Conservation (phyloP, 2,797 vertebrate genomes). For the Pteronotus mesoamericanus region DNA sequence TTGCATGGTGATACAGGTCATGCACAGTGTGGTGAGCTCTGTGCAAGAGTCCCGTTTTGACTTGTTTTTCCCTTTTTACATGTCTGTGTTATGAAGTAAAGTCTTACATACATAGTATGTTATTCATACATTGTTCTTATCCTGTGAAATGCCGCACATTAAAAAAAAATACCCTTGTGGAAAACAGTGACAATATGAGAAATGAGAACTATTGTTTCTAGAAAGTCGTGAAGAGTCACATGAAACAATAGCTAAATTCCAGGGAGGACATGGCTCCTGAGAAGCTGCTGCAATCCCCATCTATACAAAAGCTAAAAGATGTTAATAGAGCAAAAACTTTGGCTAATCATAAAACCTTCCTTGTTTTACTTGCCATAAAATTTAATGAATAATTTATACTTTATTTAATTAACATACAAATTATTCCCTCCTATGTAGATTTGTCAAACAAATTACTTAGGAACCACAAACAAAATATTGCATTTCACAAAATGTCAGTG, state of each 20-base stretch:
- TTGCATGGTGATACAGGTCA: neutral
- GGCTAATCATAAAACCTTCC: neutral
- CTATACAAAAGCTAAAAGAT: neutral
- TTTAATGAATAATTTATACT: slow-evolving; percentile 52
- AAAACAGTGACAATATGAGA: neutral
- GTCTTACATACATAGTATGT: neutral
- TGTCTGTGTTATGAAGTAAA: neutral
- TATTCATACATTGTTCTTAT: neutral
- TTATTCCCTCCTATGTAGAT: slow-evolving; percentile 31
- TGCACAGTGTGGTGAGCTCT: neutral
- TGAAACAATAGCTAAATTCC: neutral
- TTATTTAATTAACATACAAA: slow-evolving; percentile 55
- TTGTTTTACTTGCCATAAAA: slow-evolving; percentile 39
- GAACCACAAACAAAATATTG: slow-evolving; percentile 40
- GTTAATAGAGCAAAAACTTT: neutral
- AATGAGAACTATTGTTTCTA: slow-evolving; percentile 27
- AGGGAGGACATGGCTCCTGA: neutral
- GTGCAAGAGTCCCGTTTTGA: neutral
- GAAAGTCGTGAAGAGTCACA: neutral
- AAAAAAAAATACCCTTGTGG: neutral
- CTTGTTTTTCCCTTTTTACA: neutral
- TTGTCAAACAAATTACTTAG: slow-evolving; percentile 60
- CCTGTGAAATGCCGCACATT: slow-evolving; percentile 19
- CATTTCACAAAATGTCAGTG: slow-evolving; percentile 33
- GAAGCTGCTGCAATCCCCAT: neutral